Conservation (phyloP, 2,797 vertebrate genomes). For the Gymnopithys bicolor region DNA sequence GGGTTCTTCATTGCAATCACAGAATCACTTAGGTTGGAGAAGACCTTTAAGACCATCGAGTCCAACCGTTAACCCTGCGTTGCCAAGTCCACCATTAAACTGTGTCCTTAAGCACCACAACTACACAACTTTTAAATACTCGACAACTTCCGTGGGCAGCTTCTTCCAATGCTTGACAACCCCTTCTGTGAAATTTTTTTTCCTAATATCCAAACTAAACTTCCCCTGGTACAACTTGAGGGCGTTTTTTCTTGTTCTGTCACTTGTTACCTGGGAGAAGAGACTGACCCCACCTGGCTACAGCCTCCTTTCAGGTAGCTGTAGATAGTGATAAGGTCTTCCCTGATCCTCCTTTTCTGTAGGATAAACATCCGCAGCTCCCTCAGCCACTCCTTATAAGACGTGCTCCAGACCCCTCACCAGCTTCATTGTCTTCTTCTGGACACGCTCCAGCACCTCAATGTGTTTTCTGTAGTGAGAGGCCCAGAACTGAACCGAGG, state of each 20-base stretch:
- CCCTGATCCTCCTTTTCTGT: background rate
- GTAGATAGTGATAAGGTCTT: background rate
- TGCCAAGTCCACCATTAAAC: background rate
- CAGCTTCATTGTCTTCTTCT: background rate
- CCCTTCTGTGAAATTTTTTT: background rate
- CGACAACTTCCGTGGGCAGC: background rate
- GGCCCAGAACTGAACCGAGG: background rate
- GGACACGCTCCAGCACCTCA: background rate
- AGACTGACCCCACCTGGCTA: fast-evolving
- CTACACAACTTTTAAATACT: background rate
- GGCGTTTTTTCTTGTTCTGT: background rate
- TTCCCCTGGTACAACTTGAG: background rate
- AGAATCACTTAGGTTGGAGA: background rate
- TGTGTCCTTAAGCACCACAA: background rate
- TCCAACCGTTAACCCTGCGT: background rate
- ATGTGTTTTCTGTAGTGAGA: background rate
- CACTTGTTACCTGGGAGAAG: background rate
- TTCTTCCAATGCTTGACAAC: background rate
- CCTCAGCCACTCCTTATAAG: background rate
- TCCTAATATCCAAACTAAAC: background rate
- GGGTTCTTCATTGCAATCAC: background rate
- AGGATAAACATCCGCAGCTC: background rate
- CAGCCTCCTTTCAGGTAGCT: background rate
- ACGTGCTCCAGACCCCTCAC: background rate
- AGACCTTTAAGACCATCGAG: background rate